Conservation (phyloP, 1,140 invertebrate species). For the Dufourea novaeangliae region DNA sequence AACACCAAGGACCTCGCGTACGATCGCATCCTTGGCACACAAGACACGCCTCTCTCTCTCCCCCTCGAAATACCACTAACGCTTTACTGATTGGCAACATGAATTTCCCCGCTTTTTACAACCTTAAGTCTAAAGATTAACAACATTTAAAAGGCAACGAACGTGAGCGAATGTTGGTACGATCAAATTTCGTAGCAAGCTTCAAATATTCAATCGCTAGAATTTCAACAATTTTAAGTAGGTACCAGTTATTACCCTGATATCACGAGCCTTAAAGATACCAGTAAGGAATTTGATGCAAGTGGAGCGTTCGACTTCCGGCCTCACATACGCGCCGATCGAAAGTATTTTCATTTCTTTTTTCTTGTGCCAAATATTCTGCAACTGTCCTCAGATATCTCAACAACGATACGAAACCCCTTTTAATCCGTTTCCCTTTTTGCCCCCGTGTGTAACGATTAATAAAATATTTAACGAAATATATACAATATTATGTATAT, state of each 20-base stretch:
- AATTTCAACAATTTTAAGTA: slow-evolving; percentile 52
- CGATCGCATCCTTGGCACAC: slow-evolving; percentile 14
- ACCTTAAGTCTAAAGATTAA: slow-evolving; percentile 67
- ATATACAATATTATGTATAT: slow-evolving; percentile 33
- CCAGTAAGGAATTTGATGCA: slow-evolving; percentile 44
- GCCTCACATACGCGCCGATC: slow-evolving; percentile 6
- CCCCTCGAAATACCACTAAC: slow-evolving; percentile 29
- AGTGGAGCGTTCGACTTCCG: slow-evolving; percentile 20
- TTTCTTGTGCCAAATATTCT: not conserved
- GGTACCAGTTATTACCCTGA: slow-evolving; percentile 61
- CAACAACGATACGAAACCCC: not conserved
- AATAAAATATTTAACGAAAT: slow-evolving; percentile 27
- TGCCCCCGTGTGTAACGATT: not conserved
- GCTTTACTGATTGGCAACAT: slow-evolving; percentile 60
- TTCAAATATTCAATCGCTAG: slow-evolving; percentile 53
- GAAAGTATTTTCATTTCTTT: not conserved
- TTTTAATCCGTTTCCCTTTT: not conserved
- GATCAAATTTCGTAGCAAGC: slow-evolving; percentile 54
- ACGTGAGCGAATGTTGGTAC: slow-evolving; percentile 62
- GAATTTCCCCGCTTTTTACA: slow-evolving; percentile 64
- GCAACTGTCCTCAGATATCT: slow-evolving; percentile 31
- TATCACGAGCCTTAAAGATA: slow-evolving; percentile 66
- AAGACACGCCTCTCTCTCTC: slow-evolving; percentile 2
- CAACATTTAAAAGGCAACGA: slow-evolving; percentile 67
- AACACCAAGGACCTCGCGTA: slow-evolving; percentile 27